Evolutionary conservation across 2,888 invertebrate species (phyloP), one percentile per base, ranked within the genome.

Genomic region (Chymomyza fuscimana): DNA sequence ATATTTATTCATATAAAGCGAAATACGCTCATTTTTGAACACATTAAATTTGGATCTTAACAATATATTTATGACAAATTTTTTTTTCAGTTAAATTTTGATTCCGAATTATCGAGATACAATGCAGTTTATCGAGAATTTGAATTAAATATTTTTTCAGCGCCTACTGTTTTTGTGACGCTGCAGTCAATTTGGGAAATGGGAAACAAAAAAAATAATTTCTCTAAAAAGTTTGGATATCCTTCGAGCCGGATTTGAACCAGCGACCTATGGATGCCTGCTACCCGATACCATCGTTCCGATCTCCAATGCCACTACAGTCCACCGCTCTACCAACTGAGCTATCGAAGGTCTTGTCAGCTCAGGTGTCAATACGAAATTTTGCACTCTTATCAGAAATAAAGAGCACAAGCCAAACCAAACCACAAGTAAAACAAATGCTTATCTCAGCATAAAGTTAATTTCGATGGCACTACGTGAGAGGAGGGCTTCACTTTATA

Each of bases 271-370:
- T 87, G 85, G 85, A 86, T 86, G 22, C 65, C 85, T 81, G 67
- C 72, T 61, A 22, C 32, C 16, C n/a, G 5, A 15, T 3, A 16
- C 50, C 9, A 15, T 46, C 2, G 0, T 40, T 12, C 40, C 63
- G n/a, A 1, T 4, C 25, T 60, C 15, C n/a, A 58, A 25, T 62
- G 5, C 32, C 59, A 74, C 85, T 86, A 86, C 85, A 86, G 85
- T 86, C 85, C 87, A 86, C 85, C 85, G 85, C 85, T 86, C 87
- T 86, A 86, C 85, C 87, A 86, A 86, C 85, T 86, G 87, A 86
- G 87, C 85, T 86, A 86, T 87, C 87, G 85, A 86, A 87, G 85
- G 85, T 60, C 59, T 19, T 78, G 65, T 16, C 25, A 10, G n/a
- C 1, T 2, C 65, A 70, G 61, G 68, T 71, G 71, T 58, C 16